Conservation (phyloP, 2,888 invertebrate genomes). For the Ornithoptera alexandrae region DNA sequence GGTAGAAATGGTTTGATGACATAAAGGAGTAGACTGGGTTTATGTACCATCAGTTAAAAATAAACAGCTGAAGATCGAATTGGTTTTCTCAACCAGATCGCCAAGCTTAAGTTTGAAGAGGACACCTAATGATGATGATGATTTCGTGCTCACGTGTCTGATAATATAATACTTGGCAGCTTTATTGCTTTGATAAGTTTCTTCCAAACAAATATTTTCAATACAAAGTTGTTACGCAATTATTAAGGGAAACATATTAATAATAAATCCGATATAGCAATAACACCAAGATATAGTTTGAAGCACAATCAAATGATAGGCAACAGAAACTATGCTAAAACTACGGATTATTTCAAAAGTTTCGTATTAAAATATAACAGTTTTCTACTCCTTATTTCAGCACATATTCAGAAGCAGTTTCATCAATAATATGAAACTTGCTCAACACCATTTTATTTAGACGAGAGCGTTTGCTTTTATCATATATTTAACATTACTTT, state of each 20-base stretch:
- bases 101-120: too few relatives aligned
- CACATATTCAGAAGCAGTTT: background rate
- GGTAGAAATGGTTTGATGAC: too few relatives aligned
- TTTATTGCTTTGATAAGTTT: too few relatives aligned
- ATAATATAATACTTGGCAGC: too few relatives aligned
- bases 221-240: background rate
- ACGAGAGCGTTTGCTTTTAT: background rate
- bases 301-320: background rate
- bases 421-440: slow-evolving; percentile 1
- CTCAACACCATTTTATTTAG: background rate
- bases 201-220: background rate
- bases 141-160: too few relatives aligned
- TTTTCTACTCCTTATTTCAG: background rate
- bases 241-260: background rate
- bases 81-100: too few relatives aligned
- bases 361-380: background rate
- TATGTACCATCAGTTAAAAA: too few relatives aligned
- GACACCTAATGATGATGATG: too few relatives aligned
- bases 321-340: background rate
- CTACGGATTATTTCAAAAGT: background rate
- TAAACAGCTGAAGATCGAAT: too few relatives aligned
- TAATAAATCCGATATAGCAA: background rate
- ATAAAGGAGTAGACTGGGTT: too few relatives aligned
- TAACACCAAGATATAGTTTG: background rate
- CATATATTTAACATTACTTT: background rate